Evolutionary conservation across 2,797 vertebrate species (phyloP).

Genomic region (Tenualosa ilisha): DNA sequence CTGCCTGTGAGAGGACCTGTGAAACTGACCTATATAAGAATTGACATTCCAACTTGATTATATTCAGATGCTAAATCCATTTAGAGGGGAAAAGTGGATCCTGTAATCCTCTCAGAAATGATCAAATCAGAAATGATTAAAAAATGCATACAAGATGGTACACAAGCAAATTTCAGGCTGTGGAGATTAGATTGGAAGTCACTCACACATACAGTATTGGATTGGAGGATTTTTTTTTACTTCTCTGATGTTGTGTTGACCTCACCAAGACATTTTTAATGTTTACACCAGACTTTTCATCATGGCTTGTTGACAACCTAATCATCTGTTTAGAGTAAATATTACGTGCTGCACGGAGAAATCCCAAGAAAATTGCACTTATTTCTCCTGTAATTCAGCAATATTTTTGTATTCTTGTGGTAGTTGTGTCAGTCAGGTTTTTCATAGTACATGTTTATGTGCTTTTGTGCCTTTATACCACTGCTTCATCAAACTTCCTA

Average conservation of each 20-base stretch:
- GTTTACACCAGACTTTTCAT: constrained; percentile 17
- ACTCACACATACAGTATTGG: constrained; percentile 28
- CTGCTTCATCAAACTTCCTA: no score
- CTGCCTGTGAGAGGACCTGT: constrained; percentile 30
- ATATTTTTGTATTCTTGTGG: not conserved
- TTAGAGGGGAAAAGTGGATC: constrained; percentile 43
- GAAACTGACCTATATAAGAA: constrained; percentile 52
- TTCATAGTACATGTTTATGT: not conserved
- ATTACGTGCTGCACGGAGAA: not conserved
- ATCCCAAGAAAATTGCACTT: not conserved
- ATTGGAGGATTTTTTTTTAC: constrained; percentile 24
- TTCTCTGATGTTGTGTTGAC: not conserved
- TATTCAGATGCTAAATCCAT: constrained; percentile 50
- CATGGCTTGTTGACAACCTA: constrained; percentile 23
- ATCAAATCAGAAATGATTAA: constrained; percentile 42
- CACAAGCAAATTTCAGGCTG: constrained; percentile 30
- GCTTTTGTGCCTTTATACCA: no score
- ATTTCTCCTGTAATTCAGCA: not conserved
- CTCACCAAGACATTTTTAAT: constrained; percentile 29
- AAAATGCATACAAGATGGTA: constrained; percentile 34
- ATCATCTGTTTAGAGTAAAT: constrained; percentile 9
- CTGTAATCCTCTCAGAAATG: constrained; percentile 46
- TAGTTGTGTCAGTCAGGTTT: not conserved
- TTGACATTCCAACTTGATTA: constrained; percentile 42
- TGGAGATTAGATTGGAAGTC: constrained; percentile 38